Base-by-base conservation (phyloP, 2,888 invertebrate genomes). In the Helicoverpa assulta region DNA sequence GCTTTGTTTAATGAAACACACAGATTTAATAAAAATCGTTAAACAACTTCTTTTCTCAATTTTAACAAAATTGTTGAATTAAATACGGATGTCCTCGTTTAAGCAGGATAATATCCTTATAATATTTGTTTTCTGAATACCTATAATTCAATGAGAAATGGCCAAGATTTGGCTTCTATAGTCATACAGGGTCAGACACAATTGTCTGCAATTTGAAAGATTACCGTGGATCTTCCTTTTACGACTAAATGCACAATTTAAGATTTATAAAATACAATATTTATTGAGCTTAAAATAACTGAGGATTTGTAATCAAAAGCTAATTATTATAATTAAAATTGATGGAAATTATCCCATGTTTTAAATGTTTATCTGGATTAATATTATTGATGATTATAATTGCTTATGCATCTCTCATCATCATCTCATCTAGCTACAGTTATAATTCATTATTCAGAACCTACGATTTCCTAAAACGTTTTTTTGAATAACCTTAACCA, bases 161-260 rank as follows among this genome's bases (percentile, higher is more conserved):
- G 52, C 43, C 58, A 26, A 72, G 50, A 54, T 61, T 55, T 51
- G 58, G 29, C 71, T 51, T 59, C 5, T 68, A 37, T 55, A 51
- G 76, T 43, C 54, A 71, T 26, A 33, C 76, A 68, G 50, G 76
- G 69, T 51, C 71, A 59, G 21, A 75, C 43, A 68, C 40, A 71
- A 37, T 55, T 73, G 18, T 68, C 40, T 58, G 54, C 19, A 43
- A 68, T 72, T 68, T 72, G 58, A 75, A 75, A 71, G 75, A 71
- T 67, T 51, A 16, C 58, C 26, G 33, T 68, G 16, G 29, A 0
- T 33, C 10, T 54, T 43, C 57, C 33, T 75, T 75, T 55, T 58
- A 21, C 16, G 50, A 55, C 19, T 7, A 18, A 26, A 51, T 14
- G 10, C 10, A 19, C 2, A 12, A 58, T 43, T 33, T 54, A 12